Evolutionary conservation across 2,797 vertebrate species (phyloP), one percentile per base, ranked within the genome.

Genomic region (Masticophis lateralis): DNA sequence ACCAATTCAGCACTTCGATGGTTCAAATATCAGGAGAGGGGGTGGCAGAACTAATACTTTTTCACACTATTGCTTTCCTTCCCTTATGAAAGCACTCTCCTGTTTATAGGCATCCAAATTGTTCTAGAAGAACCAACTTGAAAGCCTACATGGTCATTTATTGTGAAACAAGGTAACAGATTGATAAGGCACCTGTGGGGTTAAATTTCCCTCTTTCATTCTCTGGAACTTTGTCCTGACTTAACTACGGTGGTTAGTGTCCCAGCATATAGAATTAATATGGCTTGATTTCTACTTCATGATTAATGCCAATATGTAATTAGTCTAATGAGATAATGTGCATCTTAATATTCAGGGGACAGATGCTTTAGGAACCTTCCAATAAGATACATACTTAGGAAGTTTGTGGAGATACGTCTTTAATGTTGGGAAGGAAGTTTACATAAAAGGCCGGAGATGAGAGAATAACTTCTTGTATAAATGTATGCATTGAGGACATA

Each of bases 201-300:
- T 94, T 95, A 93, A 25, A 32, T 12, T 93, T 96, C 93, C 93
- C 20, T 88, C 12, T 60, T 95, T 83, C 90, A 91, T 69, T 93
- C 79, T 13, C 20, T 20, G 32, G 37, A 16, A 93, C 20, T 95
- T 95, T 95, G 87, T 28, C 60, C 27, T 91, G 51, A 63, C 43
- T 94, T 95, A 27, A 88, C 10, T 90, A 14, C 4, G 27, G 28
- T 66, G 74, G 63, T 5, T 18, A 63, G 88, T 90, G 93, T 91
- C 43, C 60, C 37, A 59, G 61, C 88, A 28, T 93, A 55, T 61
- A 94, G 59, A 94, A 92, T 94, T 90, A 95, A n/a, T 0, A 1
- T 92, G 93, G 66, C 93, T 66, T 37, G 91, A 93, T 91, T 93
- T 88, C 92, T 95, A 86, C 89, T 90, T 94, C 61, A 90, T 3